phyloP scores from a whole-genome alignment of 2,113 vertebrate species.

The Amphiprion percula region DNA sequence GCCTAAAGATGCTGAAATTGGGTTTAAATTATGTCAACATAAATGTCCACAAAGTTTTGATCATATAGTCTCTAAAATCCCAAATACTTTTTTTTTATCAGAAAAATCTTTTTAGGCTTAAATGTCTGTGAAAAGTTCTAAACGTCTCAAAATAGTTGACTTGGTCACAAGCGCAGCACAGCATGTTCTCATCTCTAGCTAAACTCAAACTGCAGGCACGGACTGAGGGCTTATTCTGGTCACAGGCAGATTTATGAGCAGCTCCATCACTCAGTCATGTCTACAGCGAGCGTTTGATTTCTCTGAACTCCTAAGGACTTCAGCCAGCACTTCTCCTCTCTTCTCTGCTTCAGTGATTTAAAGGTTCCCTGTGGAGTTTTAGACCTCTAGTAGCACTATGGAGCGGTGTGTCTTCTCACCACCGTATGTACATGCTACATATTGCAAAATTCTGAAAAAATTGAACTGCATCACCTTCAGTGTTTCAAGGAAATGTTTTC shows the following conservation, averaged over 20 bases:
- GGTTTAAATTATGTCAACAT: not conserved
- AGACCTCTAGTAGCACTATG: constrained; percentile 5
- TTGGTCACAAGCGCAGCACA: constrained; percentile 3
- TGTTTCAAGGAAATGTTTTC: not conserved
- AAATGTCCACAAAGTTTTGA: not conserved
- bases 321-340: constrained; percentile 18
- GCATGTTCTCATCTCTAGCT: constrained; percentile 18
- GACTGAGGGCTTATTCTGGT: constrained; percentile 45
- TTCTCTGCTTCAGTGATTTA: constrained; percentile 46
- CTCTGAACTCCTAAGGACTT: constrained; percentile 32
- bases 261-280: constrained; percentile 61
- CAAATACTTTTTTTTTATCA: not conserved
- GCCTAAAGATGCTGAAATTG: not conserved
- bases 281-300: constrained; percentile 51
- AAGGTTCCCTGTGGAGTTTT: constrained; percentile 34
- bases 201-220: constrained; percentile 25
- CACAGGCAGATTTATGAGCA: constrained; percentile 46
- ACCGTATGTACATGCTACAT: not conserved
- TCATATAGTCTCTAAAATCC: not conserved
- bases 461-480: not conserved
- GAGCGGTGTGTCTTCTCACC: constrained; percentile 13
- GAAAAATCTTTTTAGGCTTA: not conserved
- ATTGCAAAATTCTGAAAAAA: too few relatives aligned
- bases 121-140: not conserved
- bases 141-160: constrained; percentile 7